Evolutionary conservation across 1,140 invertebrate species (phyloP).

Genomic region (Drosophila funebris): DNA sequence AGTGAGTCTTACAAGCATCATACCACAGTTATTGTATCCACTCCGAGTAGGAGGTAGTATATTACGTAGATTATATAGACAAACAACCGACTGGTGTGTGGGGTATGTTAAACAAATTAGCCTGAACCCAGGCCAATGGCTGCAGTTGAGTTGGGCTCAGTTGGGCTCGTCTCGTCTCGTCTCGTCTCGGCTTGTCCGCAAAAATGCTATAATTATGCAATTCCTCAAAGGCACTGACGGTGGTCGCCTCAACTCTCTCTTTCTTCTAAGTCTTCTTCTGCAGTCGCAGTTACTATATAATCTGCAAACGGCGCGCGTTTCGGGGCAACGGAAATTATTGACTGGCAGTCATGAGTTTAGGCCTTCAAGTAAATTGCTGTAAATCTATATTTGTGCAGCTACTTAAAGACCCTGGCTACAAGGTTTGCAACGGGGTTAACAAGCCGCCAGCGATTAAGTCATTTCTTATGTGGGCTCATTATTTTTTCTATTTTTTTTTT

Average conservation of each 20-base stretch:
- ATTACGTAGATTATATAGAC: conserved; percentile 46
- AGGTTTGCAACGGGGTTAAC: conserved; percentile 60
- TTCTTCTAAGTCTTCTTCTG: neutral
- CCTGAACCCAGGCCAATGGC: conserved; percentile 49
- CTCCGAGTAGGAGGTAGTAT: conserved; percentile 2
- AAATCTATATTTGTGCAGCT: conserved; percentile 81
- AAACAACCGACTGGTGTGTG: conserved; percentile 45
- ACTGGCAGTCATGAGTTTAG: conserved; percentile 62
- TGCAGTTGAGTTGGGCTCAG: conserved; percentile 27
- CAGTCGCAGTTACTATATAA: conserved; percentile 45
- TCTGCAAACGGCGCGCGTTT: conserved; percentile 64
- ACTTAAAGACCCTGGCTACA: conserved; percentile 58
- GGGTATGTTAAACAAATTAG: conserved; percentile 67
- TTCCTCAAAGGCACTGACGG: conserved; percentile 82
- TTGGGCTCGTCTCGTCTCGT: neutral
- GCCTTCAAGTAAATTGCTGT: conserved; percentile 75
- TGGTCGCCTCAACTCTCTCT: conserved; percentile 47
- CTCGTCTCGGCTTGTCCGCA: conserved; percentile 18
- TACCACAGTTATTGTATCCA: conserved; percentile 14
- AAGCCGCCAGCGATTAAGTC: conserved; percentile 80
- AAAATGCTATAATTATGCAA: conserved; percentile 82
- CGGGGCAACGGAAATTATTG: conserved; percentile 71
- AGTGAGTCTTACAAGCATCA: conserved; percentile 1
- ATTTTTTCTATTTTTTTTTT: conserved; percentile 46
- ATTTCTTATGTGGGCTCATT: conserved; percentile 78